Conservation (phyloP, 2,797 vertebrate species). For the Phrynocephalus guinanensis region DNA sequence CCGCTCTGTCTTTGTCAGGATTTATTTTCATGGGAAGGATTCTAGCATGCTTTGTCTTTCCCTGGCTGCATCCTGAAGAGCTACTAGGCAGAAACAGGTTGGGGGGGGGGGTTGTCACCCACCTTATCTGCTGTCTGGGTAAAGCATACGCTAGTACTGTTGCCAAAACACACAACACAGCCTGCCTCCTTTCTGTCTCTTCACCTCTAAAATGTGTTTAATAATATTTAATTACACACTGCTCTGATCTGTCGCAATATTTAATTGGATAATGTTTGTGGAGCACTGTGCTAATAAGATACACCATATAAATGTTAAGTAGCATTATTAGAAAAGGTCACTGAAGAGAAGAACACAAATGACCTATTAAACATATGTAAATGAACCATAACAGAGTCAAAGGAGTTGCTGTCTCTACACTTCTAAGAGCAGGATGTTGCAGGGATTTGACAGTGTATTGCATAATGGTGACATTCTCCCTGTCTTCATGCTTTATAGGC, state of each 20-base stretch:
- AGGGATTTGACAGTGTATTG: not conserved
- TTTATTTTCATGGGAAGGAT: not conserved
- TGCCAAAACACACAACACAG: conserved; percentile 40
- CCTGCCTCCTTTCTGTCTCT: conserved; percentile 55
- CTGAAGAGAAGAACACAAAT: conserved; percentile 16
- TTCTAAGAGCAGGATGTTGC: not conserved
- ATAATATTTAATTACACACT: conserved; percentile 63
- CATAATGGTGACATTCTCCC: not conserved
- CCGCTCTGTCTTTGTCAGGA: not conserved
- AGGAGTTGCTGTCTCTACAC: not conserved
- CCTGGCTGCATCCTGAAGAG: not conserved
- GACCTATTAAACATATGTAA: conserved; percentile 36
- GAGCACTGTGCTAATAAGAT: conserved; percentile 53
- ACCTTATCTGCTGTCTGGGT: not conserved
- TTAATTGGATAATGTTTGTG: conserved; percentile 53
- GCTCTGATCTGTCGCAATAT: conserved; percentile 31
- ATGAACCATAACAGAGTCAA: conserved; percentile 19
- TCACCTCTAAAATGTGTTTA: conserved; percentile 54
- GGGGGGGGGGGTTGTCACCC: too few species aligned
- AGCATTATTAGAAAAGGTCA: conserved; percentile 31
- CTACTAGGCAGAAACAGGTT: not conserved
- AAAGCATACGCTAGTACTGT: not conserved
- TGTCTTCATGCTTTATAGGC: not conserved
- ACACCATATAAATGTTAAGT: conserved; percentile 38
- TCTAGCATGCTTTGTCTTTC: not conserved